Evolutionary conservation across 2,888 invertebrate species (phyloP), one percentile per base, ranked within the genome.

Genomic region (Teleogryllus oceanicus): DNA sequence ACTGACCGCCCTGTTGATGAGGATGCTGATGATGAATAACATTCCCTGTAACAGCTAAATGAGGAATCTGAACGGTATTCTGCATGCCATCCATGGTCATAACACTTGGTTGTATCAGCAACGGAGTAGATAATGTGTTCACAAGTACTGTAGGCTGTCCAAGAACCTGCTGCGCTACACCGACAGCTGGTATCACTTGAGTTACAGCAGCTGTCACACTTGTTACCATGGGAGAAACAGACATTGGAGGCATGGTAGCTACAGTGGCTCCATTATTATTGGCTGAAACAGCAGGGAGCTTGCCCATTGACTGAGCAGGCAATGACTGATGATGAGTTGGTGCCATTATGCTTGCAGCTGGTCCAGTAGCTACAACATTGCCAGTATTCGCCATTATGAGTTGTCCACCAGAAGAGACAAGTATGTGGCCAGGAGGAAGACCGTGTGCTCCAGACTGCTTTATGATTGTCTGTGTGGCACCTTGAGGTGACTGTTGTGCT

Each of bases 71-170:
- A 82, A 92, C 88, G 8, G 80, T 51, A 83, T 92, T 92, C 84
- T 93, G 93, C 86, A 91, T 91, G 0, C 93, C 92, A 83, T 94
- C 94, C 84, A 94, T 92, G 0, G 93, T 91, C 91, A 94, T 92
- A 83, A 94, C 91, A 74, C 93, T 91, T 1, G 94, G 93, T 84
- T 95, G 95, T 76, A 95, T 90, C 11, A 95, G 92, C 83, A 94
- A 93, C 0, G 94, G 94, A 21, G 93, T 89, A 78, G 92, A 93
- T 82, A 95, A 87, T 0, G 95, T 92, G 85, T 96, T 96, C 1
- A 96, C 92, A 10, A 96, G 90, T 0, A 95, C 94, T 0, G 94
- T 92, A 50, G 4, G 91, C 90, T 81, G 81, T 50, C 93, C 93
- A 2, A 94, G 89, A 21, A 94, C 90, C 84, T 92, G 91, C 83